Percentiles rank a stretch among this genome's conserved stretches.
Conservation (phyloP, 2,797 vertebrate genomes). For the Pangasius mekongensis region DNA sequence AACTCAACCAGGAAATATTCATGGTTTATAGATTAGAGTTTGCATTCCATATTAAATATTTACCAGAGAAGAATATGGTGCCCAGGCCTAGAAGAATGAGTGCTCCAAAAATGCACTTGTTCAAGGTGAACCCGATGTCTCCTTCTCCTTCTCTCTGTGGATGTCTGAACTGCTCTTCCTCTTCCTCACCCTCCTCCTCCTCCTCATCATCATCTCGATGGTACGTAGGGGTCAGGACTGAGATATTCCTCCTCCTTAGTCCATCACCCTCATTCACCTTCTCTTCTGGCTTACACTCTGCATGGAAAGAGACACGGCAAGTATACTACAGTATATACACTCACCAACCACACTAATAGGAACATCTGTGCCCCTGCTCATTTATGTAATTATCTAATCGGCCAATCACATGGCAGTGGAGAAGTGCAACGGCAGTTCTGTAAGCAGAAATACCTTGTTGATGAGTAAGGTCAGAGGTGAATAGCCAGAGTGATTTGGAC, state of each 20-base stretch:
- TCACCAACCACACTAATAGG: background rate
- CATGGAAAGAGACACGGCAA: background rate
- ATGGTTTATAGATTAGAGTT: background rate
- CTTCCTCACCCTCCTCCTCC: slow-evolving; percentile 68
- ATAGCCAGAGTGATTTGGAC: background rate
- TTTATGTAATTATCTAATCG: background rate
- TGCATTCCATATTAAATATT: background rate
- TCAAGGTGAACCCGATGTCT: slow-evolving; percentile 73
- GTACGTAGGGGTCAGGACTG: slow-evolving; percentile 72
- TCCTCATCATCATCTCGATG: slow-evolving; percentile 58
- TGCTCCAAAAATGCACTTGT: slow-evolving; percentile 82
- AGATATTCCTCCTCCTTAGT: slow-evolving; percentile 68
- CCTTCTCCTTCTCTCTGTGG: slow-evolving; percentile 68
- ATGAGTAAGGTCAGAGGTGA: background rate
- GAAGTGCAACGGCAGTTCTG: no score
- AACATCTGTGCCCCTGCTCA: background rate
- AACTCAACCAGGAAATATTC: background rate
- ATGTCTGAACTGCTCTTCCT: slow-evolving; percentile 71
- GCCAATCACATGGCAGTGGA: background rate
- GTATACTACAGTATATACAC: background rate
- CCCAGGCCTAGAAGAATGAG: slow-evolving; percentile 77
- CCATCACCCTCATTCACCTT: slow-evolving; percentile 56
- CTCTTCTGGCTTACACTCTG: slow-evolving; percentile 55
- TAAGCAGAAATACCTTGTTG: background rate
- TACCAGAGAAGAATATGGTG: slow-evolving; percentile 81